Conservation (phyloP, 2,113 vertebrate species). For the Vireo altiloquus region DNA sequence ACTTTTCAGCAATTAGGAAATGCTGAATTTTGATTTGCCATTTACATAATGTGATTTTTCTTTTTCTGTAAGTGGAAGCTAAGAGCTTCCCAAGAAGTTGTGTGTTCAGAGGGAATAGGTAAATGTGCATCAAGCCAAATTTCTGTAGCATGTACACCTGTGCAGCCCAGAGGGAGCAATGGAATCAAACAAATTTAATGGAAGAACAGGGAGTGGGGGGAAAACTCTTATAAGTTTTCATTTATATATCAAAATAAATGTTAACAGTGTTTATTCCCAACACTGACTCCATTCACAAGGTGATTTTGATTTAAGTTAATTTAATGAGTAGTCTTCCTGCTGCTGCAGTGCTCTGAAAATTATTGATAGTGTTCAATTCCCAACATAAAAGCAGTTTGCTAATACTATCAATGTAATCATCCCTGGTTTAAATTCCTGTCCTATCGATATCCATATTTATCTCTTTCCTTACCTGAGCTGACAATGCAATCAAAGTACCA, state of each 20-base stretch:
- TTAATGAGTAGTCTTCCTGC: background rate
- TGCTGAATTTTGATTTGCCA: constrained; percentile 19
- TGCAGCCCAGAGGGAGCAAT: background rate
- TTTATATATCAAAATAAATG: background rate
- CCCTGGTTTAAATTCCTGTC: background rate
- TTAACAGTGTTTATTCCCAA: background rate
- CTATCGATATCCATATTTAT: background rate
- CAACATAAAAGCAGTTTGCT: background rate
- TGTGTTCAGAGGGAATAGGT: background rate
- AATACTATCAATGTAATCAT: background rate
- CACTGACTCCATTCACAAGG: background rate
- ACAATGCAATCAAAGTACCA: background rate
- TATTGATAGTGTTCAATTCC: background rate
- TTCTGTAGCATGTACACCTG: background rate
- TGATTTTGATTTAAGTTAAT: background rate
- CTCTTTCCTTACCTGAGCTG: background rate
- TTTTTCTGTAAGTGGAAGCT: background rate
- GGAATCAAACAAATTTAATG: background rate
- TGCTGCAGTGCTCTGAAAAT: background rate
- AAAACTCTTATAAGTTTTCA: background rate
- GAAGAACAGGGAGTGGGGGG: background rate
- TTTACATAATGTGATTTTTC: constrained; percentile 34
- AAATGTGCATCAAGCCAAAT: background rate
- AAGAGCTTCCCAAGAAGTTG: constrained; percentile 6
- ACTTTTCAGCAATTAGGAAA: background rate